Percentiles rank a stretch among this genome's conserved stretches.
Conservation (phyloP, 2,113 vertebrate genomes). For the Gambusia affinis region DNA sequence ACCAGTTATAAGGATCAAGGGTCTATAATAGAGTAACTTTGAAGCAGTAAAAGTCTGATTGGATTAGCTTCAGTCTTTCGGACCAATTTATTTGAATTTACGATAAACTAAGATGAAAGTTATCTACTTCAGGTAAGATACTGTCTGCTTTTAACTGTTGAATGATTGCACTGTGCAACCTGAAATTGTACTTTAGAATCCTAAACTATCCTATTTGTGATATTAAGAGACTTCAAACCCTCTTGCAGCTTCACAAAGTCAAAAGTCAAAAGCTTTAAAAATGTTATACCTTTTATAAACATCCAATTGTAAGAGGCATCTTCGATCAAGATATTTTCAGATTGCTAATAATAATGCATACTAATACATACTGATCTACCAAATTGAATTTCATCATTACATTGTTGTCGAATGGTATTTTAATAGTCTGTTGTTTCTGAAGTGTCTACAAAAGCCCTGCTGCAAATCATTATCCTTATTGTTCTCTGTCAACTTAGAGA, state of each 20-base stretch:
- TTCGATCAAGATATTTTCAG: neutral
- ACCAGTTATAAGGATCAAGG: no score
- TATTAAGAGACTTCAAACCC: neutral
- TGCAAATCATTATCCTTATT: slow-evolving; percentile 61
- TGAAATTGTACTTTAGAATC: neutral
- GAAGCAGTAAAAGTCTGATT: neutral
- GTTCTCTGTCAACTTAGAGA: slow-evolving; percentile 47
- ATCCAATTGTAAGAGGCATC: neutral
- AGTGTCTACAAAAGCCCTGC: slow-evolving; percentile 26
- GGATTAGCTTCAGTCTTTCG: neutral
- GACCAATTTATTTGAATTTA: neutral
- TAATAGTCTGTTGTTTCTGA: slow-evolving; percentile 53
- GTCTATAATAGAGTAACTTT: neutral
- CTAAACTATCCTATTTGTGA: neutral
- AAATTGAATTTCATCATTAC: slow-evolving; percentile 4
- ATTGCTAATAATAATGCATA: slow-evolving; percentile 5
- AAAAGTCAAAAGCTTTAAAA: neutral
- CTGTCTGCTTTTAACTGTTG: no score
- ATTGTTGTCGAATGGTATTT: slow-evolving; percentile 15
- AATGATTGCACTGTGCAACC: neutral
- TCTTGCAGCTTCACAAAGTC: neutral
- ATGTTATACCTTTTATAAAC: neutral
- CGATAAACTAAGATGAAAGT: neutral
- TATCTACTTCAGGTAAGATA: neutral
- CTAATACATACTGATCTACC: neutral